Evolutionary conservation across 2,888 invertebrate genomes (phyloP).

Genomic region (Brachyptera putata): DNA sequence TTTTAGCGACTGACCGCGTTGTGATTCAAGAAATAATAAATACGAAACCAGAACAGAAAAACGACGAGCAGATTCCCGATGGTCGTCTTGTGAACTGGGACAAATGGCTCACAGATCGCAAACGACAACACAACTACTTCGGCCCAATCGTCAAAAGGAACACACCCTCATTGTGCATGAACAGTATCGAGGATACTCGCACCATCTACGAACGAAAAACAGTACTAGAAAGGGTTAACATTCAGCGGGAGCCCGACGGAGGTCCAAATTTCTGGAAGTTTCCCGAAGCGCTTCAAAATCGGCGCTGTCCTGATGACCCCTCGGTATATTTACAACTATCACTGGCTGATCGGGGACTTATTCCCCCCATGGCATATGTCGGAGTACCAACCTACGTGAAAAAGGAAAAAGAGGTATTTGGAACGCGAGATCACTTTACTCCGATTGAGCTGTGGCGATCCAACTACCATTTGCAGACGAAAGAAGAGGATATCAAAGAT

Average conservation of each 20-base stretch:
- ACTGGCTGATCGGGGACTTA: not conserved
- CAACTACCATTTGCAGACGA: not conserved
- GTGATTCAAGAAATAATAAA: no score
- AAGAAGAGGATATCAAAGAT: not conserved
- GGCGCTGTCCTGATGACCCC: no score
- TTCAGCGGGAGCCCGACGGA: not conserved
- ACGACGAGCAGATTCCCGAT: no score
- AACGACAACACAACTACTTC: not conserved
- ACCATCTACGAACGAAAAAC: not conserved
- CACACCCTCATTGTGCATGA: not conserved
- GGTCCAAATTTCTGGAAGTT: not conserved
- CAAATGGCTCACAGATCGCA: not conserved
- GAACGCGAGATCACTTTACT: not conserved
- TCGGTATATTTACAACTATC: not conserved
- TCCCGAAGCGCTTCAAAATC: no score
- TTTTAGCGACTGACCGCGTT: no score
- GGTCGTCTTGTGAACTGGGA: not conserved
- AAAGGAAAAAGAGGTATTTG: not conserved
- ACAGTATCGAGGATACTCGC: not conserved
- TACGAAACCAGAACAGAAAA: no score
- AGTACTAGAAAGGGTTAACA: not conserved
- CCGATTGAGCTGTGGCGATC: not conserved
- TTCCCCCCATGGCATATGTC: not conserved
- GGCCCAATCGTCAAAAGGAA: not conserved
- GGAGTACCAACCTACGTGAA: not conserved